Conservation (phyloP, 2,888 invertebrate genomes). For the Monoplex corrugatus region DNA sequence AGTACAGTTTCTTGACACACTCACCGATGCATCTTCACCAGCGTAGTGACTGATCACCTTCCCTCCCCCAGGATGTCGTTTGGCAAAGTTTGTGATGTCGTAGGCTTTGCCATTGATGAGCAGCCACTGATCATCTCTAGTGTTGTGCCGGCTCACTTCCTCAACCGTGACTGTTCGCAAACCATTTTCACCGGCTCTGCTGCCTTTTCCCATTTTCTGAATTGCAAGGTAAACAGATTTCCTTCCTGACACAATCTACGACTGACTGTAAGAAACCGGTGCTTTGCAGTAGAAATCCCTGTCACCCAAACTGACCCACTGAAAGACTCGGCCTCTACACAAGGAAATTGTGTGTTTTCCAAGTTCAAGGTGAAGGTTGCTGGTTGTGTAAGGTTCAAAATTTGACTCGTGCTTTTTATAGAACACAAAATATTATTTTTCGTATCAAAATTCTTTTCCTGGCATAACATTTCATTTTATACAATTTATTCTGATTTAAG, state of each 20-base stretch:
- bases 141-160: conserved; percentile 70
- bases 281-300: too few relatives aligned
- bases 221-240: background rate
- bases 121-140: conserved; percentile 72
- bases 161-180: conserved; percentile 61
- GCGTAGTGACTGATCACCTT: conserved; percentile 75
- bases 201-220: conserved; percentile 43
- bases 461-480: background rate
- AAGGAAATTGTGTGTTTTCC: too few relatives aligned
- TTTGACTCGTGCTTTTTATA: background rate
- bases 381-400: background rate
- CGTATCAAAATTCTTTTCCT: background rate
- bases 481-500: background rate
- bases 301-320: too few relatives aligned
- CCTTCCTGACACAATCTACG: background rate
- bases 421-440: background rate
- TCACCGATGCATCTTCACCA: conserved; percentile 78
- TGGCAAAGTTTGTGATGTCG: conserved; percentile 73
- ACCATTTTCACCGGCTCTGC: conserved; percentile 2
- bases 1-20: background rate
- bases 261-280: too few relatives aligned
- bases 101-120: conserved; percentile 75
- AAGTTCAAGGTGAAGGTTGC: conserved; percentile 8
- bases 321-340: too few relatives aligned
- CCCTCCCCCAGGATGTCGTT: conserved; percentile 77